Percentiles rank a stretch among this genome's conserved stretches.
phyloP scores from a whole-genome alignment of 2,888 invertebrate species.

The Sinelater perroti region DNA sequence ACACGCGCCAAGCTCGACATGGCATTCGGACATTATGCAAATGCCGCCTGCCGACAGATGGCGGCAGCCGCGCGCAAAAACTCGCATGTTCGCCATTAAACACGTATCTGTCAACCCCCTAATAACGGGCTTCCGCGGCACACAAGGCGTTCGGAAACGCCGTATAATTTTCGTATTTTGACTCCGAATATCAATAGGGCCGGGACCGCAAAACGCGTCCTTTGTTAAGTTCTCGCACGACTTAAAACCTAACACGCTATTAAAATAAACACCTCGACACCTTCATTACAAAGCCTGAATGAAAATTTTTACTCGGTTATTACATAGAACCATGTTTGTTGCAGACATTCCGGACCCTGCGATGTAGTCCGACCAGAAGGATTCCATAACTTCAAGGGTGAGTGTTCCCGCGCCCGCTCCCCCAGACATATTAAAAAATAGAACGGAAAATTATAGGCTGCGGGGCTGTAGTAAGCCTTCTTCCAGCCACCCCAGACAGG shows the following conservation, averaged over 20 bases:
- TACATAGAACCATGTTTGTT: too few species aligned
- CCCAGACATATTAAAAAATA: constrained; percentile 4
- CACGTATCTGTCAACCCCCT: constrained; percentile 46
- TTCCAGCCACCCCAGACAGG: constrained; percentile 12
- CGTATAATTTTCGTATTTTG: constrained; percentile 41
- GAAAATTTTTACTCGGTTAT: too few species aligned
- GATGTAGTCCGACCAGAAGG: neutral
- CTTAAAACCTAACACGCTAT: constrained; percentile 15
- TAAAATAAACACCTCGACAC: too few species aligned
- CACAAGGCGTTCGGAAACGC: constrained; percentile 36
- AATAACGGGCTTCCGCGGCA: constrained; percentile 32
- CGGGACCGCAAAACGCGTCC: neutral
- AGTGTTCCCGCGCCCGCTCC: too few species aligned
- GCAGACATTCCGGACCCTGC: neutral
- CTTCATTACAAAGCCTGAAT: too few species aligned
- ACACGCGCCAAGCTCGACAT: constrained; percentile 51
- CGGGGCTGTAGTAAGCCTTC: neutral
- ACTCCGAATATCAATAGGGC: constrained; percentile 17
- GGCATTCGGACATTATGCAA: constrained; percentile 57
- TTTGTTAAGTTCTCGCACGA: constrained; percentile 4
- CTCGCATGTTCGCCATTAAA: constrained; percentile 49
- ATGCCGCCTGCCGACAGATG: constrained; percentile 51
- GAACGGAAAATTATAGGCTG: constrained; percentile 1
- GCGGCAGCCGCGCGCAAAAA: constrained; percentile 46
- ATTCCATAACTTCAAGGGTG: constrained; percentile 1